A percentile compares a stretch with the other conserved stretches of the same genome.
phyloP scores from a whole-genome alignment of 2,797 vertebrate species.

The Merluccius polli region DNA sequence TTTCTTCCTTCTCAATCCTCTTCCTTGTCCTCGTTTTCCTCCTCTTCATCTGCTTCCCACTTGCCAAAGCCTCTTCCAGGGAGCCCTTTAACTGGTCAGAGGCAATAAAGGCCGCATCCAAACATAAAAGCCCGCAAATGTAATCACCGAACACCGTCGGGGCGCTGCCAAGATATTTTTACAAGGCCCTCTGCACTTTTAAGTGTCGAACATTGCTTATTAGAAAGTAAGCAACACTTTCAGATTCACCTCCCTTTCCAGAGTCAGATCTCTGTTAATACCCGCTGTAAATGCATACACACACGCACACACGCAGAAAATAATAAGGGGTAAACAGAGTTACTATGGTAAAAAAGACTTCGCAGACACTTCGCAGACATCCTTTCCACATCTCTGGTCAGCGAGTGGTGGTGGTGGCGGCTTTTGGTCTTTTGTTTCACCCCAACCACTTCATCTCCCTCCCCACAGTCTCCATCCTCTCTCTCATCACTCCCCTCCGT shows the following conservation, averaged over 20 bases:
- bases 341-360: not conserved
- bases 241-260: conserved; percentile 41
- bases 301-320: not conserved
- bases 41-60: conserved; percentile 7
- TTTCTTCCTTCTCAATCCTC: not conserved
- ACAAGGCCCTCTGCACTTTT: conserved; percentile 44
- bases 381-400: conserved; percentile 7
- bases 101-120: conserved; percentile 42
- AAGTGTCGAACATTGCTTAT: conserved; percentile 38
- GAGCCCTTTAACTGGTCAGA: conserved; percentile 46
- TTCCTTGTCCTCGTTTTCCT: not conserved
- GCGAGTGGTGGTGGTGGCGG: not conserved
- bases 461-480: conserved; percentile 19
- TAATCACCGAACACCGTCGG: conserved; percentile 30
- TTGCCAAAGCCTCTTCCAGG: conserved; percentile 16
- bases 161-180: conserved; percentile 51
- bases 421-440: conserved; percentile 24
- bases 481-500: conserved; percentile 18
- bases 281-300: conserved; percentile 9
- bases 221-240: conserved; percentile 52
- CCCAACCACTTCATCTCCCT: conserved; percentile 24
- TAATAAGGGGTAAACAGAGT: not conserved
- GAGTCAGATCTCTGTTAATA: conserved; percentile 43
- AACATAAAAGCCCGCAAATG: conserved; percentile 36
- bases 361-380: too few species aligned